Evolutionary conservation across 2,113 vertebrate genomes (phyloP), one percentile per base, ranked within the genome.

Genomic region (Donacobius atricapilla): DNA sequence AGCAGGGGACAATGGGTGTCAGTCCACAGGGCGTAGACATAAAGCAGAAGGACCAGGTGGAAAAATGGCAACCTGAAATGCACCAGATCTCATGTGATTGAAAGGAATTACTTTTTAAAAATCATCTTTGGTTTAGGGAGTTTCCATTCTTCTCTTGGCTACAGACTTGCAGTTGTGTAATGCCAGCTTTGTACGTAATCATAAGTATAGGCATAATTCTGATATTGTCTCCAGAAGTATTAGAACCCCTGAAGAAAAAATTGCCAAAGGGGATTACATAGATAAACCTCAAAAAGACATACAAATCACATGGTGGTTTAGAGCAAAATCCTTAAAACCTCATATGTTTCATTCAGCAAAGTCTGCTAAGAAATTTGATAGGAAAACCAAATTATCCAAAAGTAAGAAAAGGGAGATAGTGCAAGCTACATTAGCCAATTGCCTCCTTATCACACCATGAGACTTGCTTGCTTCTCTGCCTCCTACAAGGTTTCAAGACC

Each of bases 111-210:
- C 10, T 30, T 61, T 57, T 83, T 84, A 28, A 23, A 27, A 73
- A 65, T 83, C 11, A 70, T 25, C 39, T 83, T 85, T 80, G 65
- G 50, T 89, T 93, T 51, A 87, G 68, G 72, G 82, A 85, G 40
- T 87, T 96, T 95, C 87, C 77, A 45, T 78, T 84, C 68, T 81
- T 87, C 45, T 66, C 48, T 87, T 94, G 87, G 77, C 94, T 95
- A 42, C 37, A 45, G 61, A 31, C 51, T 61, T 68, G 61, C 40
- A 64, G n/a, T 33, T 89, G 70, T 79, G 71, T 79, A 92, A 78
- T 78, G 87, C 77, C 77, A 87, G 47, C 28, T 89, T 93, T 84
- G 57, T 69, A 45, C 0, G 2, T 79, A 93, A 91, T 71, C 22
- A 24, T 64, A 91, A 89, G 72, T 90, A 30, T 7, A 78, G 53